Evolutionary conservation across 2,797 vertebrate genomes (phyloP).

Genomic region (Buphagus erythrorhynchus): DNA sequence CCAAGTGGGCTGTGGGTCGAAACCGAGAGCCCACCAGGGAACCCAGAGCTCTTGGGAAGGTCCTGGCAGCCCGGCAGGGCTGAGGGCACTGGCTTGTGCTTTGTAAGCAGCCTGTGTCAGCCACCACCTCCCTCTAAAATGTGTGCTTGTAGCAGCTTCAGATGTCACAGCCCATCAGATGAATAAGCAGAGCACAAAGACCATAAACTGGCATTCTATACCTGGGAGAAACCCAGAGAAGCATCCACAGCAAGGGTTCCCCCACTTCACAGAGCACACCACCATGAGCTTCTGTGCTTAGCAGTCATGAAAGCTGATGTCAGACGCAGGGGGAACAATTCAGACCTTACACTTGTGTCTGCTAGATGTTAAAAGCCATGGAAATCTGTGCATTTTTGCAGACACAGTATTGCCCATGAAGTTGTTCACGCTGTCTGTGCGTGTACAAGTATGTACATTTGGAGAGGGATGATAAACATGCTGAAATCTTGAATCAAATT

Average conservation of each 20-base stretch:
- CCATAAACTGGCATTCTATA: fast-evolving
- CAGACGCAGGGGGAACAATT: not conserved
- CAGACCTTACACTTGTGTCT: not conserved
- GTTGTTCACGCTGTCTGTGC: not conserved
- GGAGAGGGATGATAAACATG: not conserved
- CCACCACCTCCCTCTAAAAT: conserved; percentile 63
- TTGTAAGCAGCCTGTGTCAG: conserved; percentile 11
- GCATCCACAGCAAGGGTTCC: not conserved
- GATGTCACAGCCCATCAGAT: conserved; percentile 72
- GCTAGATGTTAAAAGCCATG: not conserved
- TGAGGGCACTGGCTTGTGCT: conserved; percentile 73
- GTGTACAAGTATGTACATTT: fast-evolving
- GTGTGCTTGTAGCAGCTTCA: conserved; percentile 79
- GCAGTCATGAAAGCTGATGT: not conserved
- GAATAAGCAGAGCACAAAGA: not conserved
- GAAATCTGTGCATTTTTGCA: not conserved
- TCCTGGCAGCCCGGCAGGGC: not conserved
- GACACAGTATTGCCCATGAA: not conserved
- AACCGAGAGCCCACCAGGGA: conserved; percentile 82
- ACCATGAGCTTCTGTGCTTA: not conserved
- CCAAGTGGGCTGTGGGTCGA: conserved; percentile 42
- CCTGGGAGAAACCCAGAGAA: not conserved
- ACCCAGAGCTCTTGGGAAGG: conserved; percentile 74
- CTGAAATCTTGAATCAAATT: not conserved
- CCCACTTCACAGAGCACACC: not conserved